These are phyloP conservation scores for Rhinella marina DNA, from an alignment of 2,797 vertebrate genomes.

Conservation along the genomic window DNA sequence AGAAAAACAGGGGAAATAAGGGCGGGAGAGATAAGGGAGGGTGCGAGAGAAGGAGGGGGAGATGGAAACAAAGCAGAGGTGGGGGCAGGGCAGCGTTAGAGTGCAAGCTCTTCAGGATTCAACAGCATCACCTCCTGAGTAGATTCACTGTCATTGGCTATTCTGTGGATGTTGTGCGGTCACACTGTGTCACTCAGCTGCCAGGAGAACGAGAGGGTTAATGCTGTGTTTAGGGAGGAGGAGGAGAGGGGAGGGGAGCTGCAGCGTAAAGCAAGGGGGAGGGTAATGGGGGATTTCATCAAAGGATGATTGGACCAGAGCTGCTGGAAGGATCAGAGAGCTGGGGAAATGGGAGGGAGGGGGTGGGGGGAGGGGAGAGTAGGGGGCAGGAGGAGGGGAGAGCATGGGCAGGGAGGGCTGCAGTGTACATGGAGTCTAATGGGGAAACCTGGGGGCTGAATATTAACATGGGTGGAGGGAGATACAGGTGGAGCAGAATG, in stretches of 20 bases:
- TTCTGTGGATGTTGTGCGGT: background rate
- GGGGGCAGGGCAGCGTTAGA: background rate
- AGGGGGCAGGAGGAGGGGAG: background rate
- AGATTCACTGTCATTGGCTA: background rate
- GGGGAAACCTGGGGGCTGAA: conserved; percentile 3
- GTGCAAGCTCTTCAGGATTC: background rate
- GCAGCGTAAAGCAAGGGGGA: background rate
- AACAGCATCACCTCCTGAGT: background rate
- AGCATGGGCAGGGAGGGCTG: background rate
- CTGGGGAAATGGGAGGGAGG: background rate
- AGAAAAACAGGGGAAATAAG: conserved; percentile 20
- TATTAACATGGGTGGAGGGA: background rate
- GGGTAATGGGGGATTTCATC: conserved; percentile 3
- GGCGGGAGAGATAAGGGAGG: conserved; percentile 21
- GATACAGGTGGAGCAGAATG: background rate
- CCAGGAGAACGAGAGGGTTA: conserved; percentile 7
- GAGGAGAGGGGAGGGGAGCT: background rate
- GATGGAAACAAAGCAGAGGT: conserved; percentile 10
- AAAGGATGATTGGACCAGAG: conserved; percentile 12
- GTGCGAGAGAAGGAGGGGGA: conserved; percentile 29
- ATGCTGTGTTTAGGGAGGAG: background rate
- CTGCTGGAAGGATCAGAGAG: background rate
- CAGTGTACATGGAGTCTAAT: background rate
- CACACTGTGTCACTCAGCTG: background rate
- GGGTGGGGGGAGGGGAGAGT: background rate